Evolutionary conservation across 2,797 vertebrate genomes (phyloP).

Genomic region (Mastacembelus armatus): DNA sequence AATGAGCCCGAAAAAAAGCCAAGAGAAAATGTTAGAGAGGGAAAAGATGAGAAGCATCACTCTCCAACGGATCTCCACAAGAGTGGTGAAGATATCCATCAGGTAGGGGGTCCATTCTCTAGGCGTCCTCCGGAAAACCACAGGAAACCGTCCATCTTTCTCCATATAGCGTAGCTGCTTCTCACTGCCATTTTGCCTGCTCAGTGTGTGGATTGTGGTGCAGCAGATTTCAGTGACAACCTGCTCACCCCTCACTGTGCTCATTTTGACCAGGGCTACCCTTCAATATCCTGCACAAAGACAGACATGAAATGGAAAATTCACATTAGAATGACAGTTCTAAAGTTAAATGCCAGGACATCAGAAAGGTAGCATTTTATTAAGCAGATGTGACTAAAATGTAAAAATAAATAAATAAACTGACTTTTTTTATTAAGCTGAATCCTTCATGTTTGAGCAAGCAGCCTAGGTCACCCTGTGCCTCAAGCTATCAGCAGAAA

Average conservation of each 20-base stretch:
- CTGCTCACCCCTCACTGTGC: slow-evolving; percentile 36
- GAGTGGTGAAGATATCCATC: slow-evolving; percentile 94
- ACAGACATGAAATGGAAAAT: slow-evolving; percentile 2
- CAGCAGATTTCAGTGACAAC: slow-evolving; percentile 55
- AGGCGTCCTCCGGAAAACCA: slow-evolving; percentile 88
- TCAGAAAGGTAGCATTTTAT: background rate
- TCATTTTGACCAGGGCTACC: slow-evolving; percentile 51
- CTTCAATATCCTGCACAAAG: slow-evolving; percentile 39
- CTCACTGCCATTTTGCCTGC: slow-evolving; percentile 23
- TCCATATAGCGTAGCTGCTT: slow-evolving; percentile 82
- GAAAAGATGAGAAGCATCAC: slow-evolving; percentile 93
- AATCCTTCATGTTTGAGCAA: slow-evolving; percentile 63
- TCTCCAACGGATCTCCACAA: slow-evolving; percentile 96
- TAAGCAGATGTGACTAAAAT: slow-evolving; percentile 52
- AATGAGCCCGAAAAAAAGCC: slow-evolving; percentile 91
- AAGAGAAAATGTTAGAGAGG: slow-evolving; percentile 94
- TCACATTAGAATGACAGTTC: background rate
- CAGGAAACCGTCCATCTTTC: slow-evolving; percentile 92
- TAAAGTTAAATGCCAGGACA: background rate
- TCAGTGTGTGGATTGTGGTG: slow-evolving; percentile 65
- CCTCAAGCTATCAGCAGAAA: slow-evolving; percentile 44
- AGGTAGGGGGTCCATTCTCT: slow-evolving; percentile 91
- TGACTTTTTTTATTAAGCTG: slow-evolving; percentile 50
- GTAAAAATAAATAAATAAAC: too few relatives aligned
- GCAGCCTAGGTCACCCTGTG: slow-evolving; percentile 36